Conservation (phyloP, 2,797 vertebrate genomes). For the Acrossocheilus fasciatus region DNA sequence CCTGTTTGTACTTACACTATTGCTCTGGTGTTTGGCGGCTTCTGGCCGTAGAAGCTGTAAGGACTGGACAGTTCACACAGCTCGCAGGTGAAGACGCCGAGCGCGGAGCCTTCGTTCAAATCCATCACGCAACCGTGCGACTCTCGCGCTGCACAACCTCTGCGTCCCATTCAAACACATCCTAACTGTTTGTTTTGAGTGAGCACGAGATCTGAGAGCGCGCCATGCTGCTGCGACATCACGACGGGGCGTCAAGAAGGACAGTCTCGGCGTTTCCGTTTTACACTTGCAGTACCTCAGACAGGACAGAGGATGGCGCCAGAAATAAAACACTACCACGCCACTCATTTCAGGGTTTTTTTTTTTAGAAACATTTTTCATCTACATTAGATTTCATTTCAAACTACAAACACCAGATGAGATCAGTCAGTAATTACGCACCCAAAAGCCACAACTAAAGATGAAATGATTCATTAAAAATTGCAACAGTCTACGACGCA, state of each 20-base stretch:
- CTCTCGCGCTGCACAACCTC: too few relatives aligned
- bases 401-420: background rate
- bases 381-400: background rate
- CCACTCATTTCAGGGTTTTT: background rate
- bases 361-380: background rate
- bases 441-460: background rate
- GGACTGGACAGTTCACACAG: constrained; percentile 81
- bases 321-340: background rate
- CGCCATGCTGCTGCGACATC: background rate
- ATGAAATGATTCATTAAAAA: background rate
- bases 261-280: background rate
- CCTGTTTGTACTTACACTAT: constrained; percentile 82
- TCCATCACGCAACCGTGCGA: constrained; percentile 23
- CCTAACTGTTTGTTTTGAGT: background rate
- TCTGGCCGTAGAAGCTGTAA: constrained; percentile 85
- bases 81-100: constrained; percentile 81
- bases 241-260: background rate
- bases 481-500: background rate
- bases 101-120: constrained; percentile 34
- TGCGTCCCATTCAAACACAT: background rate
- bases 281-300: background rate
- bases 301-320: background rate
- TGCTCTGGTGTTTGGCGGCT: constrained; percentile 83
- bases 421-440: background rate
- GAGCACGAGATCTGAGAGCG: background rate